Conservation (phyloP, 2,888 invertebrate genomes). For the Chrysomela aeneicollis region DNA sequence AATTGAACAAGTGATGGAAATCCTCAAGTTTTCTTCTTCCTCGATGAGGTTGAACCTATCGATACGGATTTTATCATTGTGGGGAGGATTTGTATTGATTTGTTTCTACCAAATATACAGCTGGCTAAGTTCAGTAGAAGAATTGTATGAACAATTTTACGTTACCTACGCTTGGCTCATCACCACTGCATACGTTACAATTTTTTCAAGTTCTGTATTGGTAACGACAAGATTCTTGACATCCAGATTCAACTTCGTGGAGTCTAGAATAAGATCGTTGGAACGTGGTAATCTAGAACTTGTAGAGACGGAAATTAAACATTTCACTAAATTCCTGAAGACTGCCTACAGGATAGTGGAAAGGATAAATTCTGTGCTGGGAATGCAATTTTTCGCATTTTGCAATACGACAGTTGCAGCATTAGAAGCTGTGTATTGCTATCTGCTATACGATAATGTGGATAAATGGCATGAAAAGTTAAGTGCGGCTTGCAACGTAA, state of each 20-base stretch:
- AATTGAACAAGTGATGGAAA: not conserved
- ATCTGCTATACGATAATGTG: not conserved
- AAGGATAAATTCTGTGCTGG: not conserved
- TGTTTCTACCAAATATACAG: not conserved
- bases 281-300: not conserved
- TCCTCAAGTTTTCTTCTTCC: not conserved
- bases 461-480: not conserved
- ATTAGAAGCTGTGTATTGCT: not conserved
- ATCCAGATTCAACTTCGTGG: not conserved
- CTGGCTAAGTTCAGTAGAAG: not conserved
- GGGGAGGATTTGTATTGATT: not conserved
- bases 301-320: not conserved
- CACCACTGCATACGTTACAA: not conserved
- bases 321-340: not conserved
- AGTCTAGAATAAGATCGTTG: not conserved
- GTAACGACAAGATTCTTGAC: not conserved
- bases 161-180: not conserved
- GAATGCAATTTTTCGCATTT: not conserved
- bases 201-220: not conserved
- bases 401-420: not conserved
- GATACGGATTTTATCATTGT: not conserved
- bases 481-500: not conserved
- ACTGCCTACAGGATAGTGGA: not conserved
- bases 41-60: not conserved
- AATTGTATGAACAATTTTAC: not conserved